A percentile compares a stretch with the other conserved stretches of the same genome.
Evolutionary conservation across 2,113 vertebrate genomes (phyloP).

Genomic region (Argyrosomus japonicus): DNA sequence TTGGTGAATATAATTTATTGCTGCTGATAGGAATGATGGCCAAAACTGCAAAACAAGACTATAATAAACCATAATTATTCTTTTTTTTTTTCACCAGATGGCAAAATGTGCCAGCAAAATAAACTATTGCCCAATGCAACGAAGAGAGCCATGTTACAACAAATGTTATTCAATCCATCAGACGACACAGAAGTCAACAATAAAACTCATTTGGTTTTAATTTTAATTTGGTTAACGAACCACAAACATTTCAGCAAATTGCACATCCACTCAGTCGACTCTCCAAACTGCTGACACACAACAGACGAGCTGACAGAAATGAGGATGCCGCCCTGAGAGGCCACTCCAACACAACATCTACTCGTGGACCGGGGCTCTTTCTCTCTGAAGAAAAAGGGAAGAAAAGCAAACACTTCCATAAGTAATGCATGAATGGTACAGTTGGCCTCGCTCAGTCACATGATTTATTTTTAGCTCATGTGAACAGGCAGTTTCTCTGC

Average conservation of each 20-base stretch:
- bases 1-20: neutral
- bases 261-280: neutral
- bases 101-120: neutral
- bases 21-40: neutral
- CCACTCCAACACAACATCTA: constrained; percentile 28
- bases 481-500: constrained; percentile 77
- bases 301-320: neutral
- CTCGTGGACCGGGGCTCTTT: neutral
- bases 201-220: too few relatives aligned
- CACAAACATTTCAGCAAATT: neutral
- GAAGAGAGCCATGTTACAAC: neutral
- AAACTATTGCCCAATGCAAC: neutral
- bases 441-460: constrained; percentile 76
- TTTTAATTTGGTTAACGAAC: neutral
- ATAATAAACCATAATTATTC: neutral
- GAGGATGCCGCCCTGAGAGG: constrained; percentile 32
- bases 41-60: neutral
- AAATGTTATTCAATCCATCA: too few relatives aligned
- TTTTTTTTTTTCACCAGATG: neutral
- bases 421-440: constrained; percentile 83
- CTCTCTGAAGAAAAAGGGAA: constrained; percentile 42
- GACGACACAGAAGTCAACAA: too few relatives aligned
- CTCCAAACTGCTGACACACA: neutral
- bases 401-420: constrained; percentile 80
- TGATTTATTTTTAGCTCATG: constrained; percentile 83